Base-by-base conservation (phyloP, 2,888 invertebrate species). In the Caenorhabditis doughertyi region DNA sequence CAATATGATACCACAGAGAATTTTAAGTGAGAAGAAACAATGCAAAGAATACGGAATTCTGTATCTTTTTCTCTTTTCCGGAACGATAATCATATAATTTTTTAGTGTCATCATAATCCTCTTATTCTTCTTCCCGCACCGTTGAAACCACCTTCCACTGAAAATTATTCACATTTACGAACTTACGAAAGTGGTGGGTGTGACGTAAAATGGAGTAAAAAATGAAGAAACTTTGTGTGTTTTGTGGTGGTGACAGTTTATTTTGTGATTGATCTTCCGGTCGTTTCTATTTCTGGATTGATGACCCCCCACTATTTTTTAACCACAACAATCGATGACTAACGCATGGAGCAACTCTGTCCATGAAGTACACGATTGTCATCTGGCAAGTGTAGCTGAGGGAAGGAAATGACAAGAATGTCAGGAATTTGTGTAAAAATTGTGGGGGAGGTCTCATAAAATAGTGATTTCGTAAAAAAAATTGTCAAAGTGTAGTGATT, bases 211-310 rank as follows among this genome's bases (percentile, higher is more conserved):
- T 25, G 42, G 51, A 29, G 65, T 65, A 65, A 29, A 25, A 32
- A 55, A 32, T 16, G 64, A 32, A 47, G 64, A 49, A 47, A 49
- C 47, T 64, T 49, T 51, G 65, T 65, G 65, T 51, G 35, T 65
- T 65, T 65, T 65, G 65, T 65, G 65, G 65, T 65, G 65, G 64
- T 64, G 64, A 64, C 47, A 1, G 44, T 73, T 64, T 44, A 56
- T 39, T 65, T 44, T 74, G 1, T 42, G 60, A 60, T 64, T 73
- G 65, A 74, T 74, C 74, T 74, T 74, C 74, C 65, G 65, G 65
- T 74, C 56, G 7, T 25, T 56, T 64, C 73, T 73, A 73, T 74
- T 74, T 74, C 74, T 32, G 65, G 55, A 74, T n/a, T 65, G 64
- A 21, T 44, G 44, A 47, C 64, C 47, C 32, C 47, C 32, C 47